These are phyloP conservation scores for Vandiemenella viatica DNA, from an alignment of 2,888 invertebrate species.

Conservation along the genomic window DNA sequence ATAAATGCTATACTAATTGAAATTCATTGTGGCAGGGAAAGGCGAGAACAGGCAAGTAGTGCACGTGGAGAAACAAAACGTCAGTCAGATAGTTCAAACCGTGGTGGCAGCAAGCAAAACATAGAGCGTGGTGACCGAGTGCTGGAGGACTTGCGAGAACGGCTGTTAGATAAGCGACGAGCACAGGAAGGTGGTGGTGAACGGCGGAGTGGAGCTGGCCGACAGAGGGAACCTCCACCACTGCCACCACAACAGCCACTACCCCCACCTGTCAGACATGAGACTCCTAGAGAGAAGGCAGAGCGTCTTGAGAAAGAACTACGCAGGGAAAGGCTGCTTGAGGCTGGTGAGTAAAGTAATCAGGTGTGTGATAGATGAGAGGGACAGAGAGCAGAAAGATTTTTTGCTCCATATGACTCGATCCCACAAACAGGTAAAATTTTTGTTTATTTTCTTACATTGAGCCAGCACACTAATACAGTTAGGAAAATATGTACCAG, in stretches of 20 bases:
- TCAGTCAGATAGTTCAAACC: constrained; percentile 1
- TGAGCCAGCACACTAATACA: too few relatives aligned
- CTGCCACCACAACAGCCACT: background rate
- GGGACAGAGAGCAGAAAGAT: too few relatives aligned
- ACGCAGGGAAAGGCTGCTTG: constrained; percentile 50
- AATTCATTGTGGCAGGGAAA: constrained; percentile 4
- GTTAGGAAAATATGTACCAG: too few relatives aligned
- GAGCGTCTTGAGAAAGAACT: constrained; percentile 34
- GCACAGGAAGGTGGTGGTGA: constrained; percentile 41
- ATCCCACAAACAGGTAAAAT: too few relatives aligned
- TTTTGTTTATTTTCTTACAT: too few relatives aligned
- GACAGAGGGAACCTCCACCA: constrained; percentile 4
- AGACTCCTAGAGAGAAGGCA: constrained; percentile 27
- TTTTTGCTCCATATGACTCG: too few relatives aligned
- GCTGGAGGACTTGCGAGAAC: constrained; percentile 54
- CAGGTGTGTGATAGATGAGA: too few relatives aligned
- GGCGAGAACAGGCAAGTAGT: constrained; percentile 1
- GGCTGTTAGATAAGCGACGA: constrained; percentile 52
- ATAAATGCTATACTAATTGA: background rate
- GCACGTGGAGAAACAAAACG: background rate
- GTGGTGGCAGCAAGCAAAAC: constrained; percentile 1
- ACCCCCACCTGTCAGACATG: constrained; percentile 20
- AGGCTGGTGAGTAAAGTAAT: constrained; percentile 39
- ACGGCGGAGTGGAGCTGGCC: constrained; percentile 3
- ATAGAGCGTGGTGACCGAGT: constrained; percentile 7